Base-by-base conservation (phyloP, 2,888 invertebrate species). In the Sinelater perroti region DNA sequence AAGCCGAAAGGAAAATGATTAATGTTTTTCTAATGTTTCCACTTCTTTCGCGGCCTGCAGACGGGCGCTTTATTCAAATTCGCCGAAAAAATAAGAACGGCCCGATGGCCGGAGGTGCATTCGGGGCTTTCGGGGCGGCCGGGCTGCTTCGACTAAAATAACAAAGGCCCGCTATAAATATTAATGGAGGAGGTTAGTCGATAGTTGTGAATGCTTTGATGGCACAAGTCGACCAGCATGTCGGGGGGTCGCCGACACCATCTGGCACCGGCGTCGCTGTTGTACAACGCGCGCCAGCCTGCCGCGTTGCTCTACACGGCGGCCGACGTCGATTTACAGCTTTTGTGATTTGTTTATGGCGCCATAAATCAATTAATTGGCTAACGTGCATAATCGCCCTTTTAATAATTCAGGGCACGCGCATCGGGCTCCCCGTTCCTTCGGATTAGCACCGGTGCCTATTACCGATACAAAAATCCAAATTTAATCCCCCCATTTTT, bases 341-440 rank as follows among this genome's bases (percentile, higher is more conserved):
- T 49, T 58, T 58, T 54, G 42, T 53, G 58, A 58, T 58, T 58
- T 58, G 58, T 58, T 58, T 58, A 58, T 58, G 42, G 54, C 49
- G 49, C 42, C 52, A 49, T 58, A 58, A 53, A 58, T 54, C 49
- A 53, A 53, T 58, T 58, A 54, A 53, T 57, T 38, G 40, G 24
- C 40, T 40, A 14, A 3, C 21, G 20, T 21, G 16, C 40, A 40
- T 40, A 40, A 40, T 24, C 40, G 14, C 40, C 7, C 24, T 35
- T 35, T 35, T 35, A n/a, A n/a, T n/a, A n/a, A n/a, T n/a, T n/a
- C n/a, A n/a, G n/a, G n/a, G n/a, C n/a, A n/a, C n/a, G n/a, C n/a
- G n/a, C n/a, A n/a, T n/a, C n/a, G n/a, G n/a, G n/a, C n/a, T n/a
- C n/a, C n/a, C n/a, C n/a, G n/a, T n/a, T n/a, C n/a, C n/a, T n/a